Conservation (phyloP, 2,888 invertebrate genomes). For the Adelognathus sp. region DNA sequence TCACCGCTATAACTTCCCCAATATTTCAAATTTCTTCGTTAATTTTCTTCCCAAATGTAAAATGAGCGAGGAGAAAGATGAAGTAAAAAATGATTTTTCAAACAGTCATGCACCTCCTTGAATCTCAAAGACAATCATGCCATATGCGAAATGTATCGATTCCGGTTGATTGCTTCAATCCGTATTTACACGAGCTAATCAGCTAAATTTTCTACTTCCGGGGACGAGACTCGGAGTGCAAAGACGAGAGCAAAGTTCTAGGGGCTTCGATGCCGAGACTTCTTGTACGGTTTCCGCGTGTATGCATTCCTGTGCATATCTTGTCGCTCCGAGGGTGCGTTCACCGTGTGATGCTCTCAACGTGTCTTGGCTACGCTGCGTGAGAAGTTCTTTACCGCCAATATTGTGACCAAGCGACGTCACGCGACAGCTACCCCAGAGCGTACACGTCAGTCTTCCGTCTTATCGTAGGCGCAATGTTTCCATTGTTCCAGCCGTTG, state of each 20-base stretch:
- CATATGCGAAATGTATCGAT: too few relatives aligned
- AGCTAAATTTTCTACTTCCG: background rate
- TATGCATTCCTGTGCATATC: background rate
- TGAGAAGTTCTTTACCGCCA: slow-evolving; percentile 41
- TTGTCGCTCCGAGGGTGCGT: background rate
- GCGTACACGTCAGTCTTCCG: slow-evolving; percentile 54
- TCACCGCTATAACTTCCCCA: too few relatives aligned
- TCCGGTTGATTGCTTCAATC: background rate
- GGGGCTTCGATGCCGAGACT: background rate
- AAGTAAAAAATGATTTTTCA: too few relatives aligned
- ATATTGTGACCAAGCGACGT: slow-evolving; percentile 29
- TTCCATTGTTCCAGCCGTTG: slow-evolving; percentile 53
- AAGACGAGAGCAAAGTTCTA: background rate
- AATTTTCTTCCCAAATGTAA: too few relatives aligned
- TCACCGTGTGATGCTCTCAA: background rate
- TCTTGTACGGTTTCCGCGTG: background rate
- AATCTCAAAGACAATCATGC: background rate
- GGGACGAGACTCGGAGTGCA: background rate
- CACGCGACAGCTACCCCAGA: background rate
- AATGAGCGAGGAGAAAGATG: too few relatives aligned
- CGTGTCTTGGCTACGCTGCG: background rate
- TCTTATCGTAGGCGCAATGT: slow-evolving; percentile 53
- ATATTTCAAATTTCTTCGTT: too few relatives aligned
- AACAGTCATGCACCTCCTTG: too few relatives aligned
- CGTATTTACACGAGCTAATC: background rate